phyloP scores from a whole-genome alignment of 2,113 vertebrate species.

The Phaethon lepturus region DNA sequence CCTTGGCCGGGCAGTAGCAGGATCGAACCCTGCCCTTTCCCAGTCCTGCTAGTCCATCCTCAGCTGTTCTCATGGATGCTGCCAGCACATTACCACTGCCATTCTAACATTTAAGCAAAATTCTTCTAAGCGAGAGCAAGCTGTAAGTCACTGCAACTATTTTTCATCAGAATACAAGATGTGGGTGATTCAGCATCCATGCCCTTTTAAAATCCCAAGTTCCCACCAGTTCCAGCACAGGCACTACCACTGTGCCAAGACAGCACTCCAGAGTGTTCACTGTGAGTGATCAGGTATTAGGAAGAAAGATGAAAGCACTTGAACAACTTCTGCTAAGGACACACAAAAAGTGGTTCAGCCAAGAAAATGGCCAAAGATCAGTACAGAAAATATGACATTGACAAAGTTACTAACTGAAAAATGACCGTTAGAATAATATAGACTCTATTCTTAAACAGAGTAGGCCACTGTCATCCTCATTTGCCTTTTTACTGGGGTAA shows the following conservation, averaged over 20 bases:
- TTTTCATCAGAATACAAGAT: neutral
- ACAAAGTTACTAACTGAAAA: neutral
- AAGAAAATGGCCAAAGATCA: neutral
- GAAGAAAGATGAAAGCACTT: neutral
- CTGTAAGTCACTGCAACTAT: neutral
- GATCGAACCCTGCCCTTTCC: neutral
- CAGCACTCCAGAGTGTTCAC: neutral
- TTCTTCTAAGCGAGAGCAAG: neutral
- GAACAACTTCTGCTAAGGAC: neutral
- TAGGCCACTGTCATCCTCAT: neutral
- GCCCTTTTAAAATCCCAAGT: neutral
- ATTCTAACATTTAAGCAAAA: neutral
- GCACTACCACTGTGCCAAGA: neutral
- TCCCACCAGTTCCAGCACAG: neutral
- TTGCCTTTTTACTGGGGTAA: neutral
- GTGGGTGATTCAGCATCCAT: neutral
- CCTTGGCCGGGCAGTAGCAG: neutral
- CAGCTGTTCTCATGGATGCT: neutral
- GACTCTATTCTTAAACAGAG: neutral
- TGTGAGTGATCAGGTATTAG: neutral
- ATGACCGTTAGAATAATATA: neutral
- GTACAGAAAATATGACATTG: neutral
- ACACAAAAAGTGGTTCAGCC: neutral
- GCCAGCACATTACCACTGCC: neutral
- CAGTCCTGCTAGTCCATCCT: neutral